Evolutionary conservation across 1,140 invertebrate genomes (phyloP).

Genomic region (Sinella curviseta): DNA sequence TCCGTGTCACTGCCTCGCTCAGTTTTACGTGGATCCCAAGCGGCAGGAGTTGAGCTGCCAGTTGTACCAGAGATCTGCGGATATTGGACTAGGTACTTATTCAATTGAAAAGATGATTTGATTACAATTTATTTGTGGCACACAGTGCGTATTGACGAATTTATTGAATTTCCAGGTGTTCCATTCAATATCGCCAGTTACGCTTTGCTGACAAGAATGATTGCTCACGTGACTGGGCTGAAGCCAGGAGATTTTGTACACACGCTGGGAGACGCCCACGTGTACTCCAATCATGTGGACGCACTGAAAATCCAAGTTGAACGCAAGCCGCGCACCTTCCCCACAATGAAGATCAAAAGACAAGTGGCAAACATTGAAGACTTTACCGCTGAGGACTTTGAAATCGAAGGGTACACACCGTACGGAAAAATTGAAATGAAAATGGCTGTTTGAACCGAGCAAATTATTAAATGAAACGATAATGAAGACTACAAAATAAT

Average conservation of each 20-base stretch:
- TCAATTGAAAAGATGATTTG: background rate
- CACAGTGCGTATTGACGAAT: background rate
- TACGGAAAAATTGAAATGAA: constrained; percentile 90
- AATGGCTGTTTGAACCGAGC: constrained; percentile 82
- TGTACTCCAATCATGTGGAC: constrained; percentile 90
- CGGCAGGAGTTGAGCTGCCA: constrained; percentile 76
- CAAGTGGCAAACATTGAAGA: constrained; percentile 78
- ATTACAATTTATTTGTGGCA: background rate
- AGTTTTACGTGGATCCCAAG: constrained; percentile 89
- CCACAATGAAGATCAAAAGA: constrained; percentile 73
- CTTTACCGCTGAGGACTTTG: constrained; percentile 86
- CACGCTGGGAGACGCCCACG: constrained; percentile 93
- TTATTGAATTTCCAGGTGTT: constrained; percentile 67
- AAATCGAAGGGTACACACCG: constrained; percentile 83
- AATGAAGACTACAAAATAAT: background rate
- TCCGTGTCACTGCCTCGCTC: constrained; percentile 91
- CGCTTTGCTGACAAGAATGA: constrained; percentile 90
- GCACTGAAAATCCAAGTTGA: constrained; percentile 80
- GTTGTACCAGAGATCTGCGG: constrained; percentile 94
- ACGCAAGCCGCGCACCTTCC: constrained; percentile 79
- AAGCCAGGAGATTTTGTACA: constrained; percentile 96
- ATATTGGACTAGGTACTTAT: constrained; percentile 77
- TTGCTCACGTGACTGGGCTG: constrained; percentile 88
- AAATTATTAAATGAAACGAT: background rate
- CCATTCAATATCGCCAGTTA: constrained; percentile 99